Percentiles rank a stretch among this genome's conserved stretches.
phyloP scores from a whole-genome alignment of 2,797 vertebrate genomes.

The Delichon dasypus region DNA sequence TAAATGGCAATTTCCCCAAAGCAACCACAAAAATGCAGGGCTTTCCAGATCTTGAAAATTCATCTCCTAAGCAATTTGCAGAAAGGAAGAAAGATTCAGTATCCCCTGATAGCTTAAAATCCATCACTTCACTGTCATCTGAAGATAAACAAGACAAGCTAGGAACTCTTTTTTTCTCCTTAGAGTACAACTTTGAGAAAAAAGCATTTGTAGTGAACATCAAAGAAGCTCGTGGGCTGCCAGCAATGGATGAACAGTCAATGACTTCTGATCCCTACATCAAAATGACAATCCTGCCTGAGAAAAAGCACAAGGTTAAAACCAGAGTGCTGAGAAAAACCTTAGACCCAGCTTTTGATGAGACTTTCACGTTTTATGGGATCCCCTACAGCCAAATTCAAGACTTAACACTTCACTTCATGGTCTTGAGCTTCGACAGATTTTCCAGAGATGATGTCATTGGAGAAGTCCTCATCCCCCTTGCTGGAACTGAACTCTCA shows the following conservation, averaged over 20 bases:
- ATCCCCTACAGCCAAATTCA: conserved; percentile 88
- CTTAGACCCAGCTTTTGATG: conserved; percentile 94
- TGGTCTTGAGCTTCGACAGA: conserved; percentile 94
- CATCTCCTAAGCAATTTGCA: conserved; percentile 80
- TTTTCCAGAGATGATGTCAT: conserved; percentile 97
- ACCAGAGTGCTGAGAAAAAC: conserved; percentile 97
- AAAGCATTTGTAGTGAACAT: conserved; percentile 97
- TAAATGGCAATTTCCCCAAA: conserved; percentile 95
- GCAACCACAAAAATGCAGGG: conserved; percentile 85
- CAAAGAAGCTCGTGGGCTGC: conserved; percentile 92
- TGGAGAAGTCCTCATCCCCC: conserved; percentile 92
- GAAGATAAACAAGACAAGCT: conserved; percentile 85
- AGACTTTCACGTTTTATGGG: conserved; percentile 98
- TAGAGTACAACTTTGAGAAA: conserved; percentile 96
- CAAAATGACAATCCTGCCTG: conserved; percentile 95
- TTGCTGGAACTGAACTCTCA: conserved; percentile 87
- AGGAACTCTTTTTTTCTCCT: conserved; percentile 91
- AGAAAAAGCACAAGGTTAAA: conserved; percentile 98
- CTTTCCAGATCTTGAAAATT: conserved; percentile 85
- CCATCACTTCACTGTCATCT: conserved; percentile 85
- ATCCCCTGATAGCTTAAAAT: conserved; percentile 86
- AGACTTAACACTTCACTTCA: conserved; percentile 91
- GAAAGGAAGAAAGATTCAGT: conserved; percentile 80
- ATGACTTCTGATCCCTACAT: conserved; percentile 98
- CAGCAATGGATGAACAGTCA: conserved; percentile 96